These are phyloP conservation scores for Sebastes taczanowskii DNA, from an alignment of 2,797 vertebrate genomes.

Conservation along the genomic window DNA sequence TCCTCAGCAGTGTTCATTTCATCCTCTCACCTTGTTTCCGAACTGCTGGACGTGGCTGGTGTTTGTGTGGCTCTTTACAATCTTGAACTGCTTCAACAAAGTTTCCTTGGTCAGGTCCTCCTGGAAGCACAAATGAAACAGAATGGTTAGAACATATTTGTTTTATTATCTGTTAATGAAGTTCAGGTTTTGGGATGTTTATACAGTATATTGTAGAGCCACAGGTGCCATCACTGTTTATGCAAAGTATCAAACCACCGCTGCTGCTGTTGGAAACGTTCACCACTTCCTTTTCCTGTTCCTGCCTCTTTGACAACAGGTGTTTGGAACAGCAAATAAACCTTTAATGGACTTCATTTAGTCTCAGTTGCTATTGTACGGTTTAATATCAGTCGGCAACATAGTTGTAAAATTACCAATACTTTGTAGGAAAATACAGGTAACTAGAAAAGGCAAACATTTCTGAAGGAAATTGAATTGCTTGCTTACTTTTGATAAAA, in stretches of 20 bases:
- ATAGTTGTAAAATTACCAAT: too few relatives aligned
- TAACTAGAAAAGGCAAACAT: background rate
- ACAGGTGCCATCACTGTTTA: background rate
- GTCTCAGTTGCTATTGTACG: background rate
- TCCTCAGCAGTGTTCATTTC: background rate
- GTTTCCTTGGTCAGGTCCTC: slow-evolving; percentile 93
- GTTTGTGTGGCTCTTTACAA: slow-evolving; percentile 92
- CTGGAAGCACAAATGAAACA: slow-evolving; percentile 69
- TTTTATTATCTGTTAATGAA: background rate
- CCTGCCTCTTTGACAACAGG: background rate
- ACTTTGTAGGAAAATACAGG: background rate
- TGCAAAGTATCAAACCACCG: background rate
- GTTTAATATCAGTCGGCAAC: background rate
- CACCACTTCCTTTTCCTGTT: slow-evolving; percentile 53
- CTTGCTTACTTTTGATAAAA: background rate
- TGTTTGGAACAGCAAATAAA: background rate
- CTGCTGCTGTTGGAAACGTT: background rate
- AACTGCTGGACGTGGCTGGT: slow-evolving; percentile 98
- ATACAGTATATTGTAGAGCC: background rate
- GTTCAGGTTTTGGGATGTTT: background rate
- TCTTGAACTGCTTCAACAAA: slow-evolving; percentile 89
- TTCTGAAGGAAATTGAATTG: background rate
- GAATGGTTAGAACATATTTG: too few relatives aligned
- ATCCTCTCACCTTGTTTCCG: slow-evolving; percentile 88
- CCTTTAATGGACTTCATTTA: background rate